These are phyloP conservation scores for Melanotaenia parkinsoni DNA, from an alignment of 2,797 vertebrate species.

Conservation along the genomic window DNA sequence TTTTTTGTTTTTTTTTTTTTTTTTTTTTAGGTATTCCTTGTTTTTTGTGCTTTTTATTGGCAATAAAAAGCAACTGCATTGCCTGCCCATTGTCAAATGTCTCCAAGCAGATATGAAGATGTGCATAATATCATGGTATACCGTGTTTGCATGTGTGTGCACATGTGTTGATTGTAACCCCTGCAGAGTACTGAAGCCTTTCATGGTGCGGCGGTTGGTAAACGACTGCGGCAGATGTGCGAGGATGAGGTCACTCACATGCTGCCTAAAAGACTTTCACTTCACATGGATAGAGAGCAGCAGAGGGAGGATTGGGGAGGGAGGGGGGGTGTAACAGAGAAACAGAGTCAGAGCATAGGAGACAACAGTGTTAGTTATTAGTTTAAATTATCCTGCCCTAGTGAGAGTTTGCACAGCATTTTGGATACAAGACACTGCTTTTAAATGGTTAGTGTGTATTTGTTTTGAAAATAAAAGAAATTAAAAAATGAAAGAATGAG, in stretches of 20 bases:
- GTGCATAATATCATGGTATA: not conserved
- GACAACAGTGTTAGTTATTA: not conserved
- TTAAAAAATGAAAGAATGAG: constrained; percentile 7
- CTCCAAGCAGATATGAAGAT: not conserved
- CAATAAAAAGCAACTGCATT: not conserved
- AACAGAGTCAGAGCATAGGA: constrained; percentile 6
- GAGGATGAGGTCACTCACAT: constrained; percentile 72
- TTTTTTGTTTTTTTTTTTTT: no score
- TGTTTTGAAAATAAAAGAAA: not conserved
- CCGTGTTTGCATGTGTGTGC: constrained; percentile 8
- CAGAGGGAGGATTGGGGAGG: not conserved
- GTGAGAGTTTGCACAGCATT: constrained; percentile 2
- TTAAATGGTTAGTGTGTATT: not conserved
- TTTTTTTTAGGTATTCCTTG: constrained; percentile 12
- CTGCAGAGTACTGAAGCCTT: constrained; percentile 28
- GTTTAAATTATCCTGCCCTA: constrained; percentile 5
- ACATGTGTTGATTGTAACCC: constrained; percentile 37
- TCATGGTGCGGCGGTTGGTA: constrained; percentile 30
- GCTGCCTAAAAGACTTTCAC: constrained; percentile 52
- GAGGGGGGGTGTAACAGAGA: not conserved
- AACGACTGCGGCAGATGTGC: constrained; percentile 57
- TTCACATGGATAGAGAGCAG: constrained; percentile 50
- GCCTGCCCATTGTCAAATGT: not conserved
- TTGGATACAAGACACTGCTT: constrained; percentile 1
- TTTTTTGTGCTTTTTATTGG: not conserved